These are phyloP conservation scores for Anomalospiza imberbis DNA, from an alignment of 2,797 vertebrate genomes.

Conservation along the genomic window DNA sequence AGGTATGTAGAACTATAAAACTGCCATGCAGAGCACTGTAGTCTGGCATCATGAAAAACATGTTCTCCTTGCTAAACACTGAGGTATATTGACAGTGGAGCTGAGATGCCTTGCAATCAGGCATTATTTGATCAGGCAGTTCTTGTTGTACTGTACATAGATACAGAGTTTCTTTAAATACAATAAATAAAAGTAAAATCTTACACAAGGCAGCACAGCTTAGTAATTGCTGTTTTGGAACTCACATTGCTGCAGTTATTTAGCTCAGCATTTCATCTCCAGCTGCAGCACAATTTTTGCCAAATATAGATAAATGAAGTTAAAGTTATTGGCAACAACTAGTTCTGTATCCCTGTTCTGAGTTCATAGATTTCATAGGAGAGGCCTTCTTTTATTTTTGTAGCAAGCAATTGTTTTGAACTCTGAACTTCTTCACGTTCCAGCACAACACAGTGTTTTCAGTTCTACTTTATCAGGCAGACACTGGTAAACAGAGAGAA, in stretches of 20 bases:
- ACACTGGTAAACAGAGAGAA: neutral
- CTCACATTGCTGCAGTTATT: constrained; percentile 75
- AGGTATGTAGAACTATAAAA: neutral
- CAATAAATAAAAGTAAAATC: constrained; percentile 78
- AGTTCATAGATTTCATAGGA: constrained; percentile 74
- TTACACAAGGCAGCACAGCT: constrained; percentile 70
- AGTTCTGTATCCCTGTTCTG: constrained; percentile 71
- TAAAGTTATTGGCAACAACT: constrained; percentile 79
- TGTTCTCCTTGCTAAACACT: neutral
- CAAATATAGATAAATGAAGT: constrained; percentile 86
- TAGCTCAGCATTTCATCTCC: constrained; percentile 79
- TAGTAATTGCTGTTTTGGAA: constrained; percentile 79
- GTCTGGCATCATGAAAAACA: neutral
- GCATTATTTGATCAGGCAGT: constrained; percentile 39
- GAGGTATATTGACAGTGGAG: neutral
- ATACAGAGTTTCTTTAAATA: constrained; percentile 66
- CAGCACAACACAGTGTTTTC: neutral
- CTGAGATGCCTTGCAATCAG: neutral
- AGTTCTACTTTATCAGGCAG: constrained; percentile 23
- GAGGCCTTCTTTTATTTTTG: constrained; percentile 60
- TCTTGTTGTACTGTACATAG: constrained; percentile 54
- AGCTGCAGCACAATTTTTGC: constrained; percentile 83
- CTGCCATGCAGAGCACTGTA: neutral
- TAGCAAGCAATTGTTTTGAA: constrained; percentile 46
- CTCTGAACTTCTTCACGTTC: constrained; percentile 6